Conservation (phyloP, 1,140 invertebrate genomes). For the Heliconius melpomene region DNA sequence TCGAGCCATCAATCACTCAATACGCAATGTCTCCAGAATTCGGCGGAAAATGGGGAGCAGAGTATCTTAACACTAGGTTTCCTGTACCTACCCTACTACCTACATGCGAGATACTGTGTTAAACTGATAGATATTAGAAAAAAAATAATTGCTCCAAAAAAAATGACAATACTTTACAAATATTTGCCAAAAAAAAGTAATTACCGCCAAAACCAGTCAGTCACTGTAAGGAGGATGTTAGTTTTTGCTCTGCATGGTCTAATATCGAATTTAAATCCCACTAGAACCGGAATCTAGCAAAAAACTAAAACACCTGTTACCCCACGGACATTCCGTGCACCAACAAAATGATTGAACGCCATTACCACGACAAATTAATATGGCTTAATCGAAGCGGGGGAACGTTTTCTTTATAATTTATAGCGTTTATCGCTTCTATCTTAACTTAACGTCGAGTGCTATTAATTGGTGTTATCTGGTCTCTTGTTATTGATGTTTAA, state of each 20-base stretch:
- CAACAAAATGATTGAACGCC: slow-evolving; percentile 37
- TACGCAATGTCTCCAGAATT: too few relatives aligned
- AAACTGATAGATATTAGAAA: too few relatives aligned
- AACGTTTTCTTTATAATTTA: slow-evolving; percentile 40
- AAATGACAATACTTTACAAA: background rate
- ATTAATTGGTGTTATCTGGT: slow-evolving; percentile 31
- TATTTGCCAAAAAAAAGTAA: background rate
- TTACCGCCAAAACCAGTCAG: slow-evolving; percentile 4
- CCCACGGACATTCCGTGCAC: slow-evolving; percentile 13
- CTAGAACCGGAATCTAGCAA: slow-evolving; percentile 39
- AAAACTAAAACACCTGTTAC: slow-evolving; percentile 37
- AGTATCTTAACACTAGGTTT: too few relatives aligned
- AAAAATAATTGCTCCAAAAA: background rate
- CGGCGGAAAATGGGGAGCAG: too few relatives aligned
- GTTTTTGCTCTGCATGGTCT: background rate
- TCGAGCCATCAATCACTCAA: too few relatives aligned
- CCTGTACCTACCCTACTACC: too few relatives aligned
- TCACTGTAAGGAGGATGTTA: slow-evolving; percentile 3
- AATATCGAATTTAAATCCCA: slow-evolving; percentile 26
- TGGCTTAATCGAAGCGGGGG: slow-evolving; percentile 37
- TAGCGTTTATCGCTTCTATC: slow-evolving; percentile 34
- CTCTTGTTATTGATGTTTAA: slow-evolving; percentile 6
- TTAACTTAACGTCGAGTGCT: slow-evolving; percentile 32
- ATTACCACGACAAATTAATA: slow-evolving; percentile 47
- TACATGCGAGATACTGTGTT: too few relatives aligned